phyloP scores from a whole-genome alignment of 2,113 vertebrate genomes.

The Varanus salvator region DNA sequence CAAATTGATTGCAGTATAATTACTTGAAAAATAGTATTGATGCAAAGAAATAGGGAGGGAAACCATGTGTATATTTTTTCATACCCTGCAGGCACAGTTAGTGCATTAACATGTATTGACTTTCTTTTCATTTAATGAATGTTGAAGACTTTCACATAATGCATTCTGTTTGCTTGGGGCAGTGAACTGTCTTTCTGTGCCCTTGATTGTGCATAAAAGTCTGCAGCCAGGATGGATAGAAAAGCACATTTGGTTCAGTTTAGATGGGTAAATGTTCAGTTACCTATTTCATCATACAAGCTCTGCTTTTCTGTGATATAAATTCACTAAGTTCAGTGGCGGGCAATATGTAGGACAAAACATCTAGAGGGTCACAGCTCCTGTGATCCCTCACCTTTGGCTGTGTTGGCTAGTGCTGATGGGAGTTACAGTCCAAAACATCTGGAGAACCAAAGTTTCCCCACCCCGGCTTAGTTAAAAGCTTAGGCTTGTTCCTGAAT shows the following conservation, averaged over 20 bases:
- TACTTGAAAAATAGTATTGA: conserved; percentile 8
- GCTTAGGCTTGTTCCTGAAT: not conserved
- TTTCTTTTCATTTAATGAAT: conserved; percentile 36
- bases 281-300: not conserved
- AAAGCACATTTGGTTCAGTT: not conserved
- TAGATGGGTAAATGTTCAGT: not conserved
- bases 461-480: not conserved
- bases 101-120: conserved; percentile 40
- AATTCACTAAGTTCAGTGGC: too few relatives aligned
- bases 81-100: conserved; percentile 29
- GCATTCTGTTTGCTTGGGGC: not conserved
- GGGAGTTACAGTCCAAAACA: too few relatives aligned
- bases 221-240: not conserved
- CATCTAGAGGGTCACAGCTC: too few relatives aligned
- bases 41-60: not conserved
- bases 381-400: too few relatives aligned
- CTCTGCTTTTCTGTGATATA: not conserved
- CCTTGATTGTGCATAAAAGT: conserved; percentile 15
- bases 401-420: too few relatives aligned
- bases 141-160: conserved; percentile 41
- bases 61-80: not conserved
- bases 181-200: not conserved
- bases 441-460: too few relatives aligned
- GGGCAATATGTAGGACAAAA: too few relatives aligned
- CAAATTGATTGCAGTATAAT: too few relatives aligned